Percentiles rank a stretch among this genome's conserved stretches.
These are phyloP conservation scores for Drosophila longiperda DNA, from an alignment of 2,888 invertebrate species.

Conservation along the genomic window DNA sequence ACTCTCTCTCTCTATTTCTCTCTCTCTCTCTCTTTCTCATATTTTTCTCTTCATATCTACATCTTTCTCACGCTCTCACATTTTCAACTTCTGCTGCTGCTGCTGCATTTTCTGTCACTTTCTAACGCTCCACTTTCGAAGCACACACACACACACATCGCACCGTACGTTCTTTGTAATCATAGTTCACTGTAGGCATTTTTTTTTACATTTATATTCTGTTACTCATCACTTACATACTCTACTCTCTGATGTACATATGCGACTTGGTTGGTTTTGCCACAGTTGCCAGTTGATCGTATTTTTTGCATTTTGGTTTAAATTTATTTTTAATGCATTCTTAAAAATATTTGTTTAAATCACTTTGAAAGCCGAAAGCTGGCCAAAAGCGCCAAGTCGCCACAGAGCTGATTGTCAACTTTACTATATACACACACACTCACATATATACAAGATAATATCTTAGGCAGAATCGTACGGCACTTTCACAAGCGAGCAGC, in stretches of 20 bases:
- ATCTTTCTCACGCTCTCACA: conserved; percentile 54
- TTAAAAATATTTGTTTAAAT: conserved; percentile 76
- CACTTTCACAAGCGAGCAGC: conserved; percentile 64
- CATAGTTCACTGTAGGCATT: conserved; percentile 71
- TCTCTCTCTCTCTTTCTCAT: conserved; percentile 8
- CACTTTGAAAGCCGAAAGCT: conserved; percentile 50
- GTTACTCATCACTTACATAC: conserved; percentile 33
- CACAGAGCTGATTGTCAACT: conserved; percentile 51
- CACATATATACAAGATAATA: conserved; percentile 10
- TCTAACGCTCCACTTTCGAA: conserved; percentile 67
- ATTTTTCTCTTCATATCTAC: conserved; percentile 32
- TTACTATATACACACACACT: conserved; percentile 16
- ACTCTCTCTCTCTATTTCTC: conserved; percentile 37
- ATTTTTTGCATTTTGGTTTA: conserved; percentile 46
- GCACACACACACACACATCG: conserved; percentile 32
- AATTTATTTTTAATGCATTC: conserved; percentile 71
- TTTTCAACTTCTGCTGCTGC: conserved; percentile 20
- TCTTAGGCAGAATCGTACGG: conserved; percentile 65
- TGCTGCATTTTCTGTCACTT: conserved; percentile 66
- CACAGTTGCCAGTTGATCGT: conserved; percentile 26
- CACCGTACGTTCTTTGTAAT: conserved; percentile 59
- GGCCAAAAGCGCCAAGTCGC: conserved; percentile 53
- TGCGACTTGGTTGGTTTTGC: conserved; percentile 57
- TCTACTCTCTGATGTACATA: conserved; percentile 33
- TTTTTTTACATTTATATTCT: conserved; percentile 34